Percentiles rank a stretch among this genome's conserved stretches.
These are phyloP conservation scores for Ophthalmolycus amberensis DNA, from an alignment of 2,113 vertebrate genomes.

Conservation along the genomic window DNA sequence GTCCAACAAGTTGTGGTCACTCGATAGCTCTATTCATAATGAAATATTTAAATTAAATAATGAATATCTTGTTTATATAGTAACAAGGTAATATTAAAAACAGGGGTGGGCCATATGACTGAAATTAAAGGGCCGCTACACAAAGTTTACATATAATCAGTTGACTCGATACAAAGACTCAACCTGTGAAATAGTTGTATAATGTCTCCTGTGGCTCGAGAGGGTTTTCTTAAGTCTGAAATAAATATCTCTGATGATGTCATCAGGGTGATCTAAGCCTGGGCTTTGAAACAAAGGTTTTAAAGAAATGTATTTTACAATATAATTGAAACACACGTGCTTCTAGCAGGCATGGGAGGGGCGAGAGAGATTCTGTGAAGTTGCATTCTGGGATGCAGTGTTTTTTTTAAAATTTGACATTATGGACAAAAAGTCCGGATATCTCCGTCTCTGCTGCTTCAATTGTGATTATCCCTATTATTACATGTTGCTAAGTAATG, in stretches of 20 bases:
- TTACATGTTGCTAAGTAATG: background rate
- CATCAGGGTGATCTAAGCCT: background rate
- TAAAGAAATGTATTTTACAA: background rate
- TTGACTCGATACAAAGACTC: background rate
- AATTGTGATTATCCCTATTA: background rate
- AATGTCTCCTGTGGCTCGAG: background rate
- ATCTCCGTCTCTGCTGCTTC: background rate
- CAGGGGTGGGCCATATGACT: background rate
- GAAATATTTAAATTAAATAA: background rate
- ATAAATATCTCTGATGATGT: background rate
- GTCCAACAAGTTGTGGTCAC: background rate
- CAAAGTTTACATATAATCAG: background rate
- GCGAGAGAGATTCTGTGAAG: background rate
- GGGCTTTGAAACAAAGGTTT: background rate
- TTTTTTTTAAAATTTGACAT: background rate
- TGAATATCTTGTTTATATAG: background rate
- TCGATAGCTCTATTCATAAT: background rate
- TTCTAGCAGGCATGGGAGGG: background rate
- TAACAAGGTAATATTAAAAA: background rate
- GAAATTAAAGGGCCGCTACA: background rate
- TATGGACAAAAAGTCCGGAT: background rate
- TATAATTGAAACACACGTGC: background rate
- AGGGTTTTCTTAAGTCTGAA: background rate
- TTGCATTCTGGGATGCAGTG: constrained; percentile 3
- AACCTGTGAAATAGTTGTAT: background rate